Evolutionary conservation across 2,113 vertebrate genomes (phyloP).

Genomic region (Chloropsis cyanopogon): DNA sequence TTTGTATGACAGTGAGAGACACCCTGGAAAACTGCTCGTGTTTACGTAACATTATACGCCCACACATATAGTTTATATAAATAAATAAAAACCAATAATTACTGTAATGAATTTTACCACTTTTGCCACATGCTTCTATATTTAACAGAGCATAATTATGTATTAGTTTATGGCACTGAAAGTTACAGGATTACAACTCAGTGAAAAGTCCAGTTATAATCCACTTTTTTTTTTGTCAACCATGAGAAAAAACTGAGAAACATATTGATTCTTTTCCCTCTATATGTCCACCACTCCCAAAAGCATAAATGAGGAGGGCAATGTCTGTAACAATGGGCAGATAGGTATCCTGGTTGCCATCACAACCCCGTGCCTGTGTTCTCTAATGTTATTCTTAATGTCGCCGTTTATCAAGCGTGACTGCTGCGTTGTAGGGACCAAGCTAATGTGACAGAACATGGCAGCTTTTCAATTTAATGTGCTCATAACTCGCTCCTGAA

Average conservation of each 20-base stretch:
- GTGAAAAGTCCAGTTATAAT: not conserved
- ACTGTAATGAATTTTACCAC: not conserved
- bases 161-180: not conserved
- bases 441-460: constrained; percentile 48
- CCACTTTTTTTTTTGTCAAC: not conserved
- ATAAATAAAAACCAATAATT: not conserved
- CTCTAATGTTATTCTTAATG: constrained; percentile 47
- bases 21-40: not conserved
- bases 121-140: not conserved
- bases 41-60: not conserved
- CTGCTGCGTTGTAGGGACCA: not conserved
- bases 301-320: not conserved
- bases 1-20: not conserved
- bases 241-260: not conserved
- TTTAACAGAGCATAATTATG: not conserved
- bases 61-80: not conserved
- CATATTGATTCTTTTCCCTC: not conserved
- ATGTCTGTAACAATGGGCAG: not conserved
- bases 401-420: not conserved
- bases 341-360: constrained; percentile 45
- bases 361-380: constrained; percentile 10
- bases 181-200: not conserved
- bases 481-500: not conserved
- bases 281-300: not conserved
- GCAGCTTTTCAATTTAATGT: constrained; percentile 31